Evolutionary conservation across 1,140 invertebrate genomes (phyloP), one percentile per base, ranked within the genome.

Genomic region (Diabrotica undecimpunctata): DNA sequence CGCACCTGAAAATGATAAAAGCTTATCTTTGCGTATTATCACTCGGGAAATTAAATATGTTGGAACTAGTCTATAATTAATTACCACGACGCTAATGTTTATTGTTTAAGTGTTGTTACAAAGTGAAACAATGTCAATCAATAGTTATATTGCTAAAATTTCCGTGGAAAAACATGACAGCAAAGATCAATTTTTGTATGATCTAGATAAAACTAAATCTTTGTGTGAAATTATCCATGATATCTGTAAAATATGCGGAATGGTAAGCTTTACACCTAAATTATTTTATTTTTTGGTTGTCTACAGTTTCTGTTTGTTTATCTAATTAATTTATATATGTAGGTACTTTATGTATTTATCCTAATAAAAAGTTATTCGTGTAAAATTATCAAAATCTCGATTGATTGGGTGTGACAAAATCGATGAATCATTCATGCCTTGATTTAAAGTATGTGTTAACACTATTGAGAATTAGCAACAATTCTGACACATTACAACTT

Each of bases 81-180:
- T 46, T 10, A 46, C 41, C n/a, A 46, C 41, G 41, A 46, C 0
- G 8, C n/a, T 10, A 10, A 6, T 46, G n/a, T 46, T n/a, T 8
- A 46, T 8, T 46, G 41, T 46, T 8, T 46, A 10, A 10, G 41
- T 46, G 8, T 10, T 46, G 8, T 6, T 5, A 10, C n/a, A 10
- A n/a, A n/a, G 41, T 25, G 36, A 39, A 5, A 54, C 13, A 37
- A 62, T 63, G 39, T 6, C 61, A 38, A 61, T 36, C 9, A 61
- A 66, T 61, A 53, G 64, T 11, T 61, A 61, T 57, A 70, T 72
- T 6, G 71, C 68, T 6, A 72, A 72, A 67, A 68, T 72, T 50
- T 72, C 71, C 9, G 66, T 72, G 0, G 69, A 74, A 67, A 72
- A 70, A 58, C 59, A 69, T 25, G 71, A 70, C 11, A 66, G 62